Evolutionary conservation across 2,797 vertebrate species (phyloP), one percentile per base, ranked within the genome.

Genomic region (Ptychobarbus kaznakovi): DNA sequence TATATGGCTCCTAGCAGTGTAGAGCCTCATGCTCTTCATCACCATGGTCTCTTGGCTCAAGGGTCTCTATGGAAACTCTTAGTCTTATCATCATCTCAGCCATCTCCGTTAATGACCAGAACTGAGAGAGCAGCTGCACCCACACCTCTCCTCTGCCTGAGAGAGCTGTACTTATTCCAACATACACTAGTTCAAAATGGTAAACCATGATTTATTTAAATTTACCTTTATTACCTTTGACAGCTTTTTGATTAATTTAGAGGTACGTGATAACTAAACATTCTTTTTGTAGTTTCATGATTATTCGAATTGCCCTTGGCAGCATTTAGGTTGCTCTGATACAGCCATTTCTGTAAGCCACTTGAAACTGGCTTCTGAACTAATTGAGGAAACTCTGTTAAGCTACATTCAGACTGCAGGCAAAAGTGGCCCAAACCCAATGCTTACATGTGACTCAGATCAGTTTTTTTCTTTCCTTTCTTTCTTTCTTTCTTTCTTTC

Each of bases 11-110:
- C 65, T 85, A 46, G 56, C 83, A 63, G 68, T 75, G 69, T 18
- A 46, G 56, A 18, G 32, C 32, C 25, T 81, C 53, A n/a, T 58
- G 25, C 72, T 83, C 58, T 75, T 83, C 44, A 83, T 66, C 72
- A 66, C 42, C 82, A 53, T 76, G 58, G 58, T 66, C 81, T 83
- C 32, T 83, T 66, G 44, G 72, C 44, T 75, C 4, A 66, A 75
- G 44, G 42, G 58, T 83, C 72, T 83, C 72, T 83, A 51, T 76
- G 58, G 58, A 66, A 83, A 83, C 73, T 53, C 82, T 46, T 32
- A 28, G 73, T 53, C 25, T 49, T 80, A 75, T 83, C 46, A 53
- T 53, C 72, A 68, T 66, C 58, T 83, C 82, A 83, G 28, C 28
- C 72, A 66, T 63, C 46, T 77, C 35, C 35, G 53, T 42, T 77